These are phyloP conservation scores for Panagrolaimus sp. DNA, from an alignment of 1,140 invertebrate species.

Conservation along the genomic window DNA sequence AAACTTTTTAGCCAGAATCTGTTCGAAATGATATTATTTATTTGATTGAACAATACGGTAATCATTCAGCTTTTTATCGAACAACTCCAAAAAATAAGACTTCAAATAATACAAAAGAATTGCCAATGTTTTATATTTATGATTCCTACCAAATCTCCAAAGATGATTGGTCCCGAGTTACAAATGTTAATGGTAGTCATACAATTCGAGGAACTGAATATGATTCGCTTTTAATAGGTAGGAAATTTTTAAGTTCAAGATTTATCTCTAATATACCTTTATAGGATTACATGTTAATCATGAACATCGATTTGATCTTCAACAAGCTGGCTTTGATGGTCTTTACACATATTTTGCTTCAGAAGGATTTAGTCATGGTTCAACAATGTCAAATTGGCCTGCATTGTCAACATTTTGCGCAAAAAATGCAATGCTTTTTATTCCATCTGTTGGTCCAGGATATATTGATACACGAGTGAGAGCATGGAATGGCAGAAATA, in stretches of 20 bases:
- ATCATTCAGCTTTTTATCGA: constrained; percentile 63
- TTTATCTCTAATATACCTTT: constrained; percentile 12
- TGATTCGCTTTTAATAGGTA: constrained; percentile 62
- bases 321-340: constrained; percentile 62
- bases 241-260: not conserved
- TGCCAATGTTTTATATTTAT: constrained; percentile 64
- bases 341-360: constrained; percentile 65
- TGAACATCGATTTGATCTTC: constrained; percentile 56
- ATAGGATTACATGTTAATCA: constrained; percentile 61
- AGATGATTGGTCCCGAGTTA: constrained; percentile 59
- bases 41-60: constrained; percentile 61
- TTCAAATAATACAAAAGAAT: constrained; percentile 34
- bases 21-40: constrained; percentile 60
- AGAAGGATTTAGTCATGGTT: constrained; percentile 62
- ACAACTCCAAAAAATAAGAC: constrained; percentile 23
- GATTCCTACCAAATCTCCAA: constrained; percentile 61
- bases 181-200: constrained; percentile 49
- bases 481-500: constrained; percentile 63
- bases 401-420: constrained; percentile 57
- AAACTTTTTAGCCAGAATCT: constrained; percentile 28
- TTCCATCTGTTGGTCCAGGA: constrained; percentile 63
- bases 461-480: constrained; percentile 63
- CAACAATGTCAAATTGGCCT: constrained; percentile 61
- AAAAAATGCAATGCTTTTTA: constrained; percentile 60
- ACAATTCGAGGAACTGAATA: constrained; percentile 60